These are phyloP conservation scores for Glandiceps talaboti DNA, from an alignment of 53 echinoderm and acorn worm genomes.

Conservation along the genomic window DNA sequence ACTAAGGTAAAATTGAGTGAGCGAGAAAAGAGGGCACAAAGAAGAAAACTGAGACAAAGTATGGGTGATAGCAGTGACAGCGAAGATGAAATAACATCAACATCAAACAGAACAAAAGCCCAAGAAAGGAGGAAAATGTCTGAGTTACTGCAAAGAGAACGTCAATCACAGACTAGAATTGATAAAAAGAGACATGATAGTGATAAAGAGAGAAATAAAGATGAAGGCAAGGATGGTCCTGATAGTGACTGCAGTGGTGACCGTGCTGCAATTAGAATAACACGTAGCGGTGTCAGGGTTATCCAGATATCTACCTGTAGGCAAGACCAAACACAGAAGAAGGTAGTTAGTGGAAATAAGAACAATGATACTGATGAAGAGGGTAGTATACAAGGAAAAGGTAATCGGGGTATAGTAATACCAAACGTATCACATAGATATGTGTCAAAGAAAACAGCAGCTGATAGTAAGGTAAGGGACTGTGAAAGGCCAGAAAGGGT, in stretches of 20 bases:
- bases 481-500: no score
- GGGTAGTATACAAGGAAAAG: no score
- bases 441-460: no score
- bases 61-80: neutral
- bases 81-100: neutral
- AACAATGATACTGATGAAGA: no score
- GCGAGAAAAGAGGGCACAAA: neutral
- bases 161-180: neutral
- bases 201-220: no score
- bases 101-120: neutral
- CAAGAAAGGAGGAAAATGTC: neutral
- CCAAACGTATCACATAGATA: no score
- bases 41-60: neutral
- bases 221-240: no score
- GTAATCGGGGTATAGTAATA: no score
- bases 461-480: no score
- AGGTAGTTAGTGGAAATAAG: no score
- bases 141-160: neutral
- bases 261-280: neutral
- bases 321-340: no score
- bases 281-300: neutral
- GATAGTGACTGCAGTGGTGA: neutral
- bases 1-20: neutral
- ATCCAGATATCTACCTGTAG: no score
- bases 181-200: neutral